Conservation (phyloP, 2,888 invertebrate species). For the Anaspis maculata region DNA sequence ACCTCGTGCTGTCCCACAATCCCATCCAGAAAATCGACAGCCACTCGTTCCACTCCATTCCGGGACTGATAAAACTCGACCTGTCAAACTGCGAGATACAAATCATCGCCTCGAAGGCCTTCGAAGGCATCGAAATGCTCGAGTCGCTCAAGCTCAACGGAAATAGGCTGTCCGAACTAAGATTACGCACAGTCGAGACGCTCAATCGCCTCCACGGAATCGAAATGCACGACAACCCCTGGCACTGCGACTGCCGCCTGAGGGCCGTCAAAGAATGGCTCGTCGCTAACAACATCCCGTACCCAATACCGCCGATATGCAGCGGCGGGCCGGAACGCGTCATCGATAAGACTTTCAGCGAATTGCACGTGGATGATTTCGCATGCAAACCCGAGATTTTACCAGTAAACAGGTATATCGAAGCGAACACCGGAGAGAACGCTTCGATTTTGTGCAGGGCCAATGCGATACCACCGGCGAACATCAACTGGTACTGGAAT, state of each 20-base stretch:
- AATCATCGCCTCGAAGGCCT: slow-evolving; percentile 67
- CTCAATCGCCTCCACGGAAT: slow-evolving; percentile 69
- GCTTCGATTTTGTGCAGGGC: slow-evolving; percentile 76
- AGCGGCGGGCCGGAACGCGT: slow-evolving; percentile 62
- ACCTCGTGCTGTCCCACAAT: slow-evolving; percentile 71
- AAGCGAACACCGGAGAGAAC: slow-evolving; percentile 74
- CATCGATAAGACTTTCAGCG: slow-evolving; percentile 64
- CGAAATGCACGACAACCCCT: slow-evolving; percentile 79
- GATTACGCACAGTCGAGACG: slow-evolving; percentile 65
- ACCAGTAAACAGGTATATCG: slow-evolving; percentile 66
- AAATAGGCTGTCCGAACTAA: slow-evolving; percentile 67
- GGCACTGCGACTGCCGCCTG: slow-evolving; percentile 81
- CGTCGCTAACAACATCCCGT: slow-evolving; percentile 64
- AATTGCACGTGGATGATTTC: slow-evolving; percentile 71
- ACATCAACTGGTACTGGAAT: slow-evolving; percentile 82
- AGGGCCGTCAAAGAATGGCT: slow-evolving; percentile 77
- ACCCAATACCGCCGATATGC: slow-evolving; percentile 72
- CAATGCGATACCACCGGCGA: slow-evolving; percentile 72
- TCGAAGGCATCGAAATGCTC: slow-evolving; percentile 66
- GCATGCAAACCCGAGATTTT: slow-evolving; percentile 78
- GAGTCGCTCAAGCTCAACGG: slow-evolving; percentile 74
- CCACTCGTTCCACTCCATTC: slow-evolving; percentile 65
- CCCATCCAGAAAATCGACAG: slow-evolving; percentile 73
- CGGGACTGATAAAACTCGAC: slow-evolving; percentile 74
- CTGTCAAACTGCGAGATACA: slow-evolving; percentile 74